These are phyloP conservation scores for Chelonia mydas DNA, from an alignment of 2,797 vertebrate species.

Conservation along the genomic window DNA sequence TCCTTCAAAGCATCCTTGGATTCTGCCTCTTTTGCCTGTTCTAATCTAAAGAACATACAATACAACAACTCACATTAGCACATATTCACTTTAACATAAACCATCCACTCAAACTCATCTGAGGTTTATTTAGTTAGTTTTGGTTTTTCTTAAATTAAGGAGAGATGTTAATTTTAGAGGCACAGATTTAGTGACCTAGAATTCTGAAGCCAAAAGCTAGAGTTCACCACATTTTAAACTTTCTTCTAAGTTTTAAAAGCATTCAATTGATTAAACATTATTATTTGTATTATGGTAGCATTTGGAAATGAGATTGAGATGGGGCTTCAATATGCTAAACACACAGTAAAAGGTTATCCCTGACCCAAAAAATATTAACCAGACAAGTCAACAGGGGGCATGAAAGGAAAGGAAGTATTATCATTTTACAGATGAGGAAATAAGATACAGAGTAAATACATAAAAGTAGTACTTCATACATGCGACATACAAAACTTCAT, in stretches of 20 bases:
- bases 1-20: slow-evolving; percentile 96
- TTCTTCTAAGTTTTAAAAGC: not conserved
- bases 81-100: not conserved
- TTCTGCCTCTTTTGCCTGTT: slow-evolving; percentile 97
- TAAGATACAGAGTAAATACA: not conserved
- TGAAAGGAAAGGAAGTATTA: not conserved
- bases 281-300: not conserved
- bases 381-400: not conserved
- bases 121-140: not conserved
- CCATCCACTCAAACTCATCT: not conserved
- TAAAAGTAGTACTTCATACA: not conserved
- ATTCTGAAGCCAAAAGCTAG: not conserved
- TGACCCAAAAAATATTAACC: not conserved
- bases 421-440: not conserved
- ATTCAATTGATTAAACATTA: not conserved
- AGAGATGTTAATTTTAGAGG: not conserved
- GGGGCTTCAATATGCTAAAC: not conserved
- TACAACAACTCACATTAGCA: not conserved
- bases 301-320: not conserved
- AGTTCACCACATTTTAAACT: not conserved
- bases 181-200: not conserved
- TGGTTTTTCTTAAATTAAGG: not conserved
- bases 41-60: slow-evolving; percentile 86
- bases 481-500: not conserved
- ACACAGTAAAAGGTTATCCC: not conserved